Evolutionary conservation across 2,797 vertebrate genomes (phyloP).

Genomic region (Sebastes minor): DNA sequence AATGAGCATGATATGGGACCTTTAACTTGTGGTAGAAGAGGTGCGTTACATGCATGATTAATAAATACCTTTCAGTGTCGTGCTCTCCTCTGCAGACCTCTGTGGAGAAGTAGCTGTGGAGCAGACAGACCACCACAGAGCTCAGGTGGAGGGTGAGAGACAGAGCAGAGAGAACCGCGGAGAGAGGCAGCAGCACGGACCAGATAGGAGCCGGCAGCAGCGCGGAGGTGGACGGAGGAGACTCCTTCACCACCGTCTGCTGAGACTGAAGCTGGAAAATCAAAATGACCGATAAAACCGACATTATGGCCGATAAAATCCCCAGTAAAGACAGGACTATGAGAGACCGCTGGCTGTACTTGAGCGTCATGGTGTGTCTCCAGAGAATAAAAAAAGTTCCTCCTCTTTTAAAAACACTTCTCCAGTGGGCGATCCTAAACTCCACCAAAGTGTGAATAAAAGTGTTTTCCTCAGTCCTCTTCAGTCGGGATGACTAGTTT

Average conservation of each 20-base stretch:
- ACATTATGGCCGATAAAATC: conserved; percentile 87
- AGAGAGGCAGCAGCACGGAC: conserved; percentile 82
- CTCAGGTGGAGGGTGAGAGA: conserved; percentile 87
- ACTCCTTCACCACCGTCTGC: conserved; percentile 68
- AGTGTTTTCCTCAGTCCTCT: background rate
- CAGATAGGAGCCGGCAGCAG: conserved; percentile 73
- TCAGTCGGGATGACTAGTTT: conserved; percentile 1
- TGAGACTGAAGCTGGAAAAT: conserved; percentile 89
- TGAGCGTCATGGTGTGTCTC: conserved; percentile 73
- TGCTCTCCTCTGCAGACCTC: conserved; percentile 85
- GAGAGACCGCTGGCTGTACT: conserved; percentile 85
- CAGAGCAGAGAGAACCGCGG: conserved; percentile 86
- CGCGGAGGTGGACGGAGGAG: conserved; percentile 34
- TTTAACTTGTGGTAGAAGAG: background rate
- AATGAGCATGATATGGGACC: background rate
- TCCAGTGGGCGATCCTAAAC: background rate
- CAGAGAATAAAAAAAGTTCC: background rate
- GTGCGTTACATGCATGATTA: background rate
- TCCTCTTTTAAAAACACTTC: background rate
- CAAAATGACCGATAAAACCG: conserved; percentile 86
- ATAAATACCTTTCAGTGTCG: conserved; percentile 88
- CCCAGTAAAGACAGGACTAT: conserved; percentile 82
- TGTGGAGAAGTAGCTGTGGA: conserved; percentile 87
- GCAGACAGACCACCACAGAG: conserved; percentile 87
- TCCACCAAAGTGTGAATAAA: background rate